Conservation (phyloP, 2,113 vertebrate genomes). For the Cricetomys ansorgei region DNA sequence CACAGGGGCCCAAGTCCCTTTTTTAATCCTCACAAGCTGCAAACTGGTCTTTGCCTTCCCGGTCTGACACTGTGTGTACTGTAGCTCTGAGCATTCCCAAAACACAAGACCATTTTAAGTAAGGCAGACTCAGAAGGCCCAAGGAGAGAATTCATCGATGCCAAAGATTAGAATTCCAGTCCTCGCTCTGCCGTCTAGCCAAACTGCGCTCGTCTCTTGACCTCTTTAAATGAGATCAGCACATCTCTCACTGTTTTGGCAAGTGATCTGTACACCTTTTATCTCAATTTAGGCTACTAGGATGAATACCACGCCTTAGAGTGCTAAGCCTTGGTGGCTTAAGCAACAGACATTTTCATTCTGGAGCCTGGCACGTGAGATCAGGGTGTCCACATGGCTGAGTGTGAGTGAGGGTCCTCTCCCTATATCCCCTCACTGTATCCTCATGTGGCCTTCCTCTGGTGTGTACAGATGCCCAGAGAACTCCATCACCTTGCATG, state of each 20-base stretch:
- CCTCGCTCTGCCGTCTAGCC: neutral
- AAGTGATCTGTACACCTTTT: neutral
- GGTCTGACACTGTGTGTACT: neutral
- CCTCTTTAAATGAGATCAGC: neutral
- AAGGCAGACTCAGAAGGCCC: neutral
- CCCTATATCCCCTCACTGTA: neutral
- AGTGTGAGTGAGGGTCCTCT: neutral
- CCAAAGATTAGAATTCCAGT: neutral
- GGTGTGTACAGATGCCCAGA: accelerated
- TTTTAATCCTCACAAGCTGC: neutral
- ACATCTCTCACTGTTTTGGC: neutral
- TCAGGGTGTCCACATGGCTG: accelerated
- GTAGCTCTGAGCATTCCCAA: neutral
- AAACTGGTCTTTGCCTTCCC: neutral
- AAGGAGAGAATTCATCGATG: neutral
- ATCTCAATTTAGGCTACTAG: neutral
- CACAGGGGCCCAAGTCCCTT: neutral
- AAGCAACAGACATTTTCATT: neutral
- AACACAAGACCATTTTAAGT: neutral
- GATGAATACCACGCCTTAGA: neutral
- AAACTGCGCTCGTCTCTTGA: neutral
- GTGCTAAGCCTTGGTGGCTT: neutral
- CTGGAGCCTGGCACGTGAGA: neutral
- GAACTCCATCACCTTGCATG: neutral
- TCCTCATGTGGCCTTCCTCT: neutral